Evolutionary conservation across 2,888 invertebrate species (phyloP).

Genomic region (Gasteruption jaculator): DNA sequence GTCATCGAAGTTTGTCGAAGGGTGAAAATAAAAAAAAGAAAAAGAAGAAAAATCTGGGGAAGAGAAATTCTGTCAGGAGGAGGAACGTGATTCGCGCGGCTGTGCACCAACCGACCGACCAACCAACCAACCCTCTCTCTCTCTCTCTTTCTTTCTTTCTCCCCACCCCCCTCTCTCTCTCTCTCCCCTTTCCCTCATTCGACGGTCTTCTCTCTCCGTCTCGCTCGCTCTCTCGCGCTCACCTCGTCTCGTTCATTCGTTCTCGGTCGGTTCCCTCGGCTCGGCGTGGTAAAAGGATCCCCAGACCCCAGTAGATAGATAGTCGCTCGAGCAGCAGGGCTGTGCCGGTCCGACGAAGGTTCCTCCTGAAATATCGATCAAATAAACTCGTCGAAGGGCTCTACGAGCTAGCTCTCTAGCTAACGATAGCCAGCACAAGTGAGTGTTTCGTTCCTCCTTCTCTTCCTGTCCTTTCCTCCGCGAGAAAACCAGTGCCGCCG

Average conservation of each 20-base stretch:
- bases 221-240: conserved; percentile 12
- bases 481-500: conserved; percentile 2
- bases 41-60: too few relatives aligned
- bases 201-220: too few relatives aligned
- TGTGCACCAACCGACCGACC: background rate
- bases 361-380: conserved; percentile 37
- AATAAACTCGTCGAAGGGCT: too few relatives aligned
- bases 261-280: background rate
- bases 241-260: conserved; percentile 1
- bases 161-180: conserved; percentile 1
- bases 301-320: too few relatives aligned
- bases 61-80: background rate
- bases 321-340: conserved; percentile 12
- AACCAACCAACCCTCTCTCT: conserved; percentile 1
- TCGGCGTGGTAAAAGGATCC: too few relatives aligned
- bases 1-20: too few relatives aligned
- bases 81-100: background rate
- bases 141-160: background rate
- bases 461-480: conserved; percentile 1
- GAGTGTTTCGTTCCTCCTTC: conserved; percentile 7
- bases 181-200: conserved; percentile 10
- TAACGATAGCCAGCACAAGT: too few relatives aligned
- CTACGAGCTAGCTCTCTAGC: too few relatives aligned
- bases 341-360: conserved; percentile 3
- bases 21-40: too few relatives aligned